Evolutionary conservation across 2,797 vertebrate species (phyloP), one percentile per base, ranked within the genome.

Genomic region (Pseudomugil tenellus): DNA sequence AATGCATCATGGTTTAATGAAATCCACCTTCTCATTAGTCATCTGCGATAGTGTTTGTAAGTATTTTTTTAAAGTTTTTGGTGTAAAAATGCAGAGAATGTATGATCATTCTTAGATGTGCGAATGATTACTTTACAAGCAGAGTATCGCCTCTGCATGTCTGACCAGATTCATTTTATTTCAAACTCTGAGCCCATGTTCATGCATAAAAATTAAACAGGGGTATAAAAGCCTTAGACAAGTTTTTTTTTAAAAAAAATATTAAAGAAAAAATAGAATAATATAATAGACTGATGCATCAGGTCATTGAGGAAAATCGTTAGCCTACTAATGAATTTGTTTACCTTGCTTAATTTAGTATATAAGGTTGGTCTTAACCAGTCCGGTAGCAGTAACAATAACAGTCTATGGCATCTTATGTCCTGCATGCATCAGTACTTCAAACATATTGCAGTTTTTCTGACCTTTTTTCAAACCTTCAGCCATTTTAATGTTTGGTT

Each of bases 381-480:
- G 72, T 80, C 52, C 61, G 2, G 1, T 59, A n/a, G n/a, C n/a
- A n/a, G n/a, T n/a, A n/a, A n/a, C n/a, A n/a, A n/a, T n/a, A n/a
- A 46, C 19, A 21, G 66, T 51, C 70, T 43, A 60, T 49, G 26
- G 11, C 11, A 34, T 63, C 53, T 68, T 48, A 77, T 78, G 34
- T 35, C 16, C 51, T 31, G 64, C 17, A 25, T 37, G 54, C 54
- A 58, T 67, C 26, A 63, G 66, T 74, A 54, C 75, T 63, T 68
- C 67, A 26, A 63, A 64, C 55, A 73, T 74, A 68, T 72, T 29
- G 65, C 51, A 58, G 73, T 71, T 66, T 49, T 63, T 14, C 48
- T 52, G 76, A 76, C 79, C 63, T 52, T 19, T 12, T 58, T 64
- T 55, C 67, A 26, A 59, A 63, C 16, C 63, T 62, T 6, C 23